These are phyloP conservation scores for Drosophila leonis DNA, from an alignment of 2,888 invertebrate genomes.

Conservation along the genomic window DNA sequence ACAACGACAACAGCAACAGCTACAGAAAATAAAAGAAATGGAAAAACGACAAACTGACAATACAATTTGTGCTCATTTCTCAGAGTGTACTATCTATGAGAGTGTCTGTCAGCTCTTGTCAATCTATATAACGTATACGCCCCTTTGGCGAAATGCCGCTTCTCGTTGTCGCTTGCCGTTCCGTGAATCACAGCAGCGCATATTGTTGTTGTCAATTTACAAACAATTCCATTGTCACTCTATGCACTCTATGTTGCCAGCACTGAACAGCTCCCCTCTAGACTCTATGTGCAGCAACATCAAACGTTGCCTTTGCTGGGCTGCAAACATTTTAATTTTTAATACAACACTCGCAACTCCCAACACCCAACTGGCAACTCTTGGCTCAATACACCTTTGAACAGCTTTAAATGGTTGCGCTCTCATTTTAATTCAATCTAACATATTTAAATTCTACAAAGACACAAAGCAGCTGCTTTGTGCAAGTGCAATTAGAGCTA, in stretches of 20 bases:
- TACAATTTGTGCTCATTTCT: constrained; percentile 71
- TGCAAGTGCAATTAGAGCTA: not conserved
- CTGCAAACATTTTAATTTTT: constrained; percentile 63
- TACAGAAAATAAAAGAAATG: constrained; percentile 26
- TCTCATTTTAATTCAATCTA: not conserved
- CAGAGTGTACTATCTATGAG: constrained; percentile 14
- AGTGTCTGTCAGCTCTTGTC: constrained; percentile 41
- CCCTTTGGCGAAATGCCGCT: constrained; percentile 56
- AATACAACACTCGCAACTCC: constrained; percentile 38
- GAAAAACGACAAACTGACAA: constrained; percentile 46
- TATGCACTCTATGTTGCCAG: constrained; percentile 19
- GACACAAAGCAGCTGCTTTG: not conserved
- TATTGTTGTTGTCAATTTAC: constrained; percentile 57
- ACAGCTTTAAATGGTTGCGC: not conserved
- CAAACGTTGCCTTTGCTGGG: constrained; percentile 36
- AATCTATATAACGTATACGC: constrained; percentile 60
- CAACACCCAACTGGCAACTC: not conserved
- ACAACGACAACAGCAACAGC: constrained; percentile 23
- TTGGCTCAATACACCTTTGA: constrained; percentile 16
- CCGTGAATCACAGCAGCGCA: constrained; percentile 54
- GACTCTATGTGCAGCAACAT: constrained; percentile 14
- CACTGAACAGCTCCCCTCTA: not conserved
- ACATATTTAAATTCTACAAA: constrained; percentile 5
- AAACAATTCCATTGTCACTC: constrained; percentile 58
- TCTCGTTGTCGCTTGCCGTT: constrained; percentile 33